A percentile compares a stretch with the other conserved stretches of the same genome.
Conservation (phyloP, 1,140 invertebrate species). For the Theocolax elegans region DNA sequence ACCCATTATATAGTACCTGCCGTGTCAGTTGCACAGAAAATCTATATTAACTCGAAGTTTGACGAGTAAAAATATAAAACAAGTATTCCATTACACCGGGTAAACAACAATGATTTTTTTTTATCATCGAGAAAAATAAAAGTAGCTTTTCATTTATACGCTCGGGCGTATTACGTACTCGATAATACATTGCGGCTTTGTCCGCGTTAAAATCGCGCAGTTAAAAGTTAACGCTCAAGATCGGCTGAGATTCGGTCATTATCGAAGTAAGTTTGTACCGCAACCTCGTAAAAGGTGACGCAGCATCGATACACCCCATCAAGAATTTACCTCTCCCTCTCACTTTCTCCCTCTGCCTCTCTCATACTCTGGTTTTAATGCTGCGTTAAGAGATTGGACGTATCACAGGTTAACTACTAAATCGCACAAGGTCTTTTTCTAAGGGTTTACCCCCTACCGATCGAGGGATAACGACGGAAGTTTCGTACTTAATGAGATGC, state of each 20-base stretch:
- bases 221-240: neutral
- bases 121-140: too few relatives aligned
- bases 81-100: too few relatives aligned
- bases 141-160: too few relatives aligned
- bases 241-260: neutral
- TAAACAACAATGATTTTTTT: too few relatives aligned
- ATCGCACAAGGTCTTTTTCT: conserved; percentile 6
- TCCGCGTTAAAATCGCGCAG: neutral
- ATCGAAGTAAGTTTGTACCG: neutral
- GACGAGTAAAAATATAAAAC: too few relatives aligned
- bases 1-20: too few relatives aligned
- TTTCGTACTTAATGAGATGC: conserved; percentile 39
- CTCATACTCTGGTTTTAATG: neutral
- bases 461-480: conserved; percentile 25
- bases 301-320: neutral
- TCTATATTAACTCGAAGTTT: too few relatives aligned
- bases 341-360: too few relatives aligned
- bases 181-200: neutral
- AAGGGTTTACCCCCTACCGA: neutral
- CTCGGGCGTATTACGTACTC: too few relatives aligned
- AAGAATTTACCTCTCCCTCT: neutral
- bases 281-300: neutral
- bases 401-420: conserved; percentile 14
- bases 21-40: too few relatives aligned
- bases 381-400: neutral